Evolutionary conservation across 2,797 vertebrate species (phyloP).

Genomic region (Gallirallus australis): DNA sequence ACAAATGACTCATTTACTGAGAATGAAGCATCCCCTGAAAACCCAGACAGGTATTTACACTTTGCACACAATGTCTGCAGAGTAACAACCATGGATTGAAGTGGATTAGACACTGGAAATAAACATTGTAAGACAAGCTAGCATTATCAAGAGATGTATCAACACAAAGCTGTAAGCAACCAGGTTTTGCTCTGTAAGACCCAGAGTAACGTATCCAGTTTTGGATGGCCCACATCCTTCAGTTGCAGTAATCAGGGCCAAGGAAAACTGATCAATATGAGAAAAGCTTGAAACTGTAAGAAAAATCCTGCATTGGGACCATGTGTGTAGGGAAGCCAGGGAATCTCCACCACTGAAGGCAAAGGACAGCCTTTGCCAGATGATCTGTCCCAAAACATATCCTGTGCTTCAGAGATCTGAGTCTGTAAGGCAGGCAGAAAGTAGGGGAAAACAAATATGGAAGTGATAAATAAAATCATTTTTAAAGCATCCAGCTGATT

Average conservation of each 20-base stretch:
- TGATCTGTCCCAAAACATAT: background rate
- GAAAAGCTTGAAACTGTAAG: background rate
- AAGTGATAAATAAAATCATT: constrained; percentile 55
- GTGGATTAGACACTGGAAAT: background rate
- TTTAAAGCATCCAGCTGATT: constrained; percentile 44
- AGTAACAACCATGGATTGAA: background rate
- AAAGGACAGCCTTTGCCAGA: constrained; percentile 6
- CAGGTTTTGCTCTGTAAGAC: background rate
- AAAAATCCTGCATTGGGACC: background rate
- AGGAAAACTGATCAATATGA: background rate
- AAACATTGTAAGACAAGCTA: background rate
- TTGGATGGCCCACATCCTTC: background rate
- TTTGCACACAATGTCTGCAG: background rate
- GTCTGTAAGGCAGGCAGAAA: constrained; percentile 4
- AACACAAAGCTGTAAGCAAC: background rate
- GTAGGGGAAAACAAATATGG: constrained; percentile 48
- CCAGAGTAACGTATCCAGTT: background rate
- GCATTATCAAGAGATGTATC: background rate
- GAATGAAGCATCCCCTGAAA: background rate
- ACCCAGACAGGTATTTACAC: constrained; percentile 12
- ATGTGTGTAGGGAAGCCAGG: background rate
- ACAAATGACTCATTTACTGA: background rate
- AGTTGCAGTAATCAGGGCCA: background rate
- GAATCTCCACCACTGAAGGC: background rate
- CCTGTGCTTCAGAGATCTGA: background rate